phyloP scores from a whole-genome alignment of 2,797 vertebrate genomes.

The Rhabdomys pumilio region DNA sequence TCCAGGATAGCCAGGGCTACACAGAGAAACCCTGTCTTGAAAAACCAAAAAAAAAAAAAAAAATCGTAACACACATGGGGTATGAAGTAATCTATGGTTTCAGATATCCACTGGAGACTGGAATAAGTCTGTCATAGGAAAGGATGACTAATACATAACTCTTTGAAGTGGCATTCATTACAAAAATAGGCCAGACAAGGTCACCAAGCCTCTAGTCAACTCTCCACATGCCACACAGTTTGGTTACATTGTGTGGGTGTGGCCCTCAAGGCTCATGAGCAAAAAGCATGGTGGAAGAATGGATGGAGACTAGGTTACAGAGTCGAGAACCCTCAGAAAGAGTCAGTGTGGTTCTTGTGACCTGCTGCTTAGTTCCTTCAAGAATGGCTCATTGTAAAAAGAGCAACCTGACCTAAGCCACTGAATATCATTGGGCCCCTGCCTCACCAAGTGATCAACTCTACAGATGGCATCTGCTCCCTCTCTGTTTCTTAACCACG shows the following conservation, averaged over 20 bases:
- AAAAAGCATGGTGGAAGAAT: background rate
- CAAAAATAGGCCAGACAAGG: background rate
- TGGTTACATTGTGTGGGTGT: fast-evolving
- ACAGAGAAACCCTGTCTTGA: no score
- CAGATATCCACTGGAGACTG: no score
- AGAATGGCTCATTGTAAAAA: background rate
- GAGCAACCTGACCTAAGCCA: background rate
- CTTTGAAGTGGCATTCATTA: background rate
- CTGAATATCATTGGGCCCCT: background rate
- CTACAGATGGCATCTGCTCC: background rate
- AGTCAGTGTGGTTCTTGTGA: background rate
- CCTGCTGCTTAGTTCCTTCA: background rate
- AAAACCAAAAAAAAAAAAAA: background rate
- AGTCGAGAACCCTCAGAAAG: background rate
- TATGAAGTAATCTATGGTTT: background rate
- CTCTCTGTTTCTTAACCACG: background rate
- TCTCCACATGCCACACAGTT: background rate
- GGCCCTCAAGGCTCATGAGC: background rate
- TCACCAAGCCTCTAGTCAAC: background rate
- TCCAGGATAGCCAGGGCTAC: no score
- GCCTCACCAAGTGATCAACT: no score
- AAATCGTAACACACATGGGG: background rate
- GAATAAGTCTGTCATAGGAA: background rate
- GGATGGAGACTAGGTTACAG: background rate
- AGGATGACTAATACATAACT: background rate